Evolutionary conservation across 2,113 vertebrate genomes (phyloP).

Genomic region (Todiramphus saurophagus): DNA sequence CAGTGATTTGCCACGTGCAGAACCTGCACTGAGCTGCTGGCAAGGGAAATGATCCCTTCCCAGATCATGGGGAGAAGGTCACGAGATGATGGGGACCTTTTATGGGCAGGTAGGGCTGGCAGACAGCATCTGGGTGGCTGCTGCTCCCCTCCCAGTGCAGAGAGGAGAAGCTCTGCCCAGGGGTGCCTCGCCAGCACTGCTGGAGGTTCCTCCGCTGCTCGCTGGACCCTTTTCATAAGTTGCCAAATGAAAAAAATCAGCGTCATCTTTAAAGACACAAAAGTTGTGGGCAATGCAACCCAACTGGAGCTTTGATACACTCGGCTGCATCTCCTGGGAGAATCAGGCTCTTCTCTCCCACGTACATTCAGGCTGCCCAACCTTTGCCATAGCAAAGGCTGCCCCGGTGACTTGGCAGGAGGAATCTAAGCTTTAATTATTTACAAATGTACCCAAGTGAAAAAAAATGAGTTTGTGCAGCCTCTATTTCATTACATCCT

Average conservation of each 20-base stretch:
- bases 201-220: background rate
- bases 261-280: background rate
- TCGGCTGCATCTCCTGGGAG: background rate
- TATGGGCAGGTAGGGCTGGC: background rate
- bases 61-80: background rate
- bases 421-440: background rate
- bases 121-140: background rate
- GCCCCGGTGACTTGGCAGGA: background rate
- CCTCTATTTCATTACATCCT: background rate
- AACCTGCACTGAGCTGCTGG: background rate
- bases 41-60: no score
- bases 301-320: background rate
- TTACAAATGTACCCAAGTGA: background rate
- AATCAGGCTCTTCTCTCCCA: background rate
- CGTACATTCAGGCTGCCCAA: background rate
- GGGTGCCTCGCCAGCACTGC: background rate
- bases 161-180: fast-evolving
- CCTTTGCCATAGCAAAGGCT: background rate
- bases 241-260: background rate
- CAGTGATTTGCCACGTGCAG: background rate
- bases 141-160: background rate
- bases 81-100: background rate
- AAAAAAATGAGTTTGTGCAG: background rate
- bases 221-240: background rate
- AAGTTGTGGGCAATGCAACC: background rate